phyloP scores from a whole-genome alignment of 2,113 vertebrate species.

The Carlito syrichta region DNA sequence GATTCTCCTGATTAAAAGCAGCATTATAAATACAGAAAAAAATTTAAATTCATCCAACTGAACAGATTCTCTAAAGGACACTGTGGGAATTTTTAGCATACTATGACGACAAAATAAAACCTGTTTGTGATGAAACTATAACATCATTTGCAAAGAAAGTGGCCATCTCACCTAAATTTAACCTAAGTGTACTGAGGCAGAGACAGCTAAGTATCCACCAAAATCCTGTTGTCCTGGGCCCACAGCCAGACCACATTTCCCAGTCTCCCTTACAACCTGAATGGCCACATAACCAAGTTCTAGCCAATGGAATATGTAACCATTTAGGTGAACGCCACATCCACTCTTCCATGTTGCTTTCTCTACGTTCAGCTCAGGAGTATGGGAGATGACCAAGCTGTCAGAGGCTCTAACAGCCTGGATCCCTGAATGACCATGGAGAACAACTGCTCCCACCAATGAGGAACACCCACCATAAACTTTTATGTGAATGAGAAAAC shows the following conservation, averaged over 20 bases:
- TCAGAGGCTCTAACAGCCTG: background rate
- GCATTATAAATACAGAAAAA: background rate
- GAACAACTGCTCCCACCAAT: background rate
- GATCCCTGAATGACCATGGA: background rate
- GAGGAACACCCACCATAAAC: background rate
- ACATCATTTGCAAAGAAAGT: background rate
- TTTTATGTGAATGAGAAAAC: background rate
- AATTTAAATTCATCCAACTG: background rate
- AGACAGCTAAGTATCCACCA: background rate
- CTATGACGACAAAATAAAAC: slow-evolving; percentile 48
- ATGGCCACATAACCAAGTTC: background rate
- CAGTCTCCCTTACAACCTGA: background rate
- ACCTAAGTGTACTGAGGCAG: background rate
- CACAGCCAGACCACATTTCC: background rate
- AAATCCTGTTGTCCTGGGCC: background rate
- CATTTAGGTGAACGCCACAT: background rate
- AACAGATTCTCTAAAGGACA: slow-evolving; percentile 50
- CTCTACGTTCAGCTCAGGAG: background rate
- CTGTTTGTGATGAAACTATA: background rate
- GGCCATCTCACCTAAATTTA: background rate
- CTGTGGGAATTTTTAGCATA: slow-evolving; percentile 44
- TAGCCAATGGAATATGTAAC: background rate
- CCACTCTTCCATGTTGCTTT: background rate
- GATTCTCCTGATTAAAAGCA: slow-evolving; percentile 9
- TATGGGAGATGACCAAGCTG: background rate